Conservation (phyloP, 2,797 vertebrate genomes). For the Hoplostethus atlanticus region DNA sequence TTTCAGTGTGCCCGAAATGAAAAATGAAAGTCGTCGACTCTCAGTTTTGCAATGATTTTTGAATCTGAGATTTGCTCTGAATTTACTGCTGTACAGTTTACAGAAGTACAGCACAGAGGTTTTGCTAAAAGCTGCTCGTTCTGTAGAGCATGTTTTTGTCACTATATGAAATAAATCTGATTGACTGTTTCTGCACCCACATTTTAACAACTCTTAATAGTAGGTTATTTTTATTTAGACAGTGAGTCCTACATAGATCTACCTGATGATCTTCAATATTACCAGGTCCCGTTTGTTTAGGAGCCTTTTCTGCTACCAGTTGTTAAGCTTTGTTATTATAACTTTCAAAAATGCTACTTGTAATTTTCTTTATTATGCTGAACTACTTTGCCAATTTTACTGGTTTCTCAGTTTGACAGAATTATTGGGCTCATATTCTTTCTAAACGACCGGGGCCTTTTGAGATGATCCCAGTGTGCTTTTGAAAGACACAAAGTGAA, state of each 20-base stretch:
- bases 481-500: not conserved
- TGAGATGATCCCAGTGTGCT: not conserved
- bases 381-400: not conserved
- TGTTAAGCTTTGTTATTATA: constrained; percentile 13
- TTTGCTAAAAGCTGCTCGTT: too few species aligned
- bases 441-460: not conserved
- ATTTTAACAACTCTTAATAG: not conserved
- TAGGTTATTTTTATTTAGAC: constrained; percentile 1
- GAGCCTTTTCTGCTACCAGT: not conserved
- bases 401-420: not conserved
- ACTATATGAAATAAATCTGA: not conserved
- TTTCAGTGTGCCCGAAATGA: constrained; percentile 4
- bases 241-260: constrained; percentile 9
- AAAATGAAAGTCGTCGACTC: constrained; percentile 7
- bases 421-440: not conserved
- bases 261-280: not conserved
- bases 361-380: not conserved
- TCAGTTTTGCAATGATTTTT: not conserved
- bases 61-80: not conserved
- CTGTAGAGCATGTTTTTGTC: not conserved
- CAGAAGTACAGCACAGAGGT: not conserved
- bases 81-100: not conserved
- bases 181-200: not conserved
- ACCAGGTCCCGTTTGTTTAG: not conserved
- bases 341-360: not conserved